Conservation (phyloP, 2,888 invertebrate species). For the Tortricodes alternella region DNA sequence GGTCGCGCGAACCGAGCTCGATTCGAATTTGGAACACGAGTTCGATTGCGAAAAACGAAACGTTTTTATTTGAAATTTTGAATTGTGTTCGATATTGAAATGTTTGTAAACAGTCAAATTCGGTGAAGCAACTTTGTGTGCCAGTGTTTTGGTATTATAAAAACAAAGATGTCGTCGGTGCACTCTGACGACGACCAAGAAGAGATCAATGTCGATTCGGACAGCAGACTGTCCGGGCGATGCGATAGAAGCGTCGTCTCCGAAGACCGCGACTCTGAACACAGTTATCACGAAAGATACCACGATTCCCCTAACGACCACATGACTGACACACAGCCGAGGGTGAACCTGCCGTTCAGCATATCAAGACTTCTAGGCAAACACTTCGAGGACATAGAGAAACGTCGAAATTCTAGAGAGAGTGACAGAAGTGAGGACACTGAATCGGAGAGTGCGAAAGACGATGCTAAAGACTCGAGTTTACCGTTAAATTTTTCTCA, state of each 20-base stretch:
- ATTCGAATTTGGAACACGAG: conserved; percentile 53
- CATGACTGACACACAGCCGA: conserved; percentile 76
- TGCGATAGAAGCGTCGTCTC: conserved; percentile 80
- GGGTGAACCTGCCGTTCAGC: conserved; percentile 88
- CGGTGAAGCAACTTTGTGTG: conserved; percentile 49
- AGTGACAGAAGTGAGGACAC: conserved; percentile 80
- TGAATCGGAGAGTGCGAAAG: conserved; percentile 77
- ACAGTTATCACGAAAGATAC: conserved; percentile 76
- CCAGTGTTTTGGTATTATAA: conserved; percentile 48
- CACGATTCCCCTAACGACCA: conserved; percentile 78
- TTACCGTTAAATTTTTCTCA: conserved; percentile 72
- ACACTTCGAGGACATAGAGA: conserved; percentile 86
- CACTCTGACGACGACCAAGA: conserved; percentile 85
- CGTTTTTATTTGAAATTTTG: conserved; percentile 9
- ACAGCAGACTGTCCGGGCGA: conserved; percentile 82
- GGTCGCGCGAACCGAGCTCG: conserved; percentile 61
- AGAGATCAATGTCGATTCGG: conserved; percentile 87
- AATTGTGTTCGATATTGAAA: conserved; percentile 13
- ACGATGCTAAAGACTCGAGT: conserved; percentile 66
- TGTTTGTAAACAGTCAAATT: conserved; percentile 17
- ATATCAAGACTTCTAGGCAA: conserved; percentile 91
- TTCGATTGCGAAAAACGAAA: conserved; percentile 32
- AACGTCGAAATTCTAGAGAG: conserved; percentile 75
- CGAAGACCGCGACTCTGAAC: conserved; percentile 81
- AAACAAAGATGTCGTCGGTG: conserved; percentile 69